Percentiles rank a stretch among this genome's conserved stretches.
Conservation (phyloP, 2,113 vertebrate species). For the Zosterops japonicus region DNA sequence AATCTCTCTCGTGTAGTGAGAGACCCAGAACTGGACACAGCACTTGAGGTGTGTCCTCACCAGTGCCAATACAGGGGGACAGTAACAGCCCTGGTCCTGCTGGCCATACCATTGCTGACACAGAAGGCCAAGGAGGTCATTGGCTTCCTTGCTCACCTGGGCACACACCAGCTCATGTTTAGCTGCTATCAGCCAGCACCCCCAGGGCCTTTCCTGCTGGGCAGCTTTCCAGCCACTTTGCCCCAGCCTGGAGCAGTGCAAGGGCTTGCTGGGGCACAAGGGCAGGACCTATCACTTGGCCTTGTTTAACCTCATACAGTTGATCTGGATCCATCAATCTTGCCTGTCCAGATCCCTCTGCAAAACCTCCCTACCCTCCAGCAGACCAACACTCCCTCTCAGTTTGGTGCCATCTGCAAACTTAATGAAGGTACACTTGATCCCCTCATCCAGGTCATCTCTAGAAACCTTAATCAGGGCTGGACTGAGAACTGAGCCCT, state of each 20-base stretch:
- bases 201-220: background rate
- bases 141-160: background rate
- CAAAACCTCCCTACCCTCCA: background rate
- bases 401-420: background rate
- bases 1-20: background rate
- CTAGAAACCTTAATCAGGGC: background rate
- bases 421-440: background rate
- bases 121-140: background rate
- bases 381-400: background rate
- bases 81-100: background rate
- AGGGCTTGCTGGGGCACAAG: rapidly evolving
- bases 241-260: background rate
- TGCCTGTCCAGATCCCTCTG: background rate
- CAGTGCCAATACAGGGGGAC: too few relatives aligned
- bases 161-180: rapidly evolving
- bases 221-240: background rate
- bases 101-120: background rate
- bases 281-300: background rate
- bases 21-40: too few relatives aligned
- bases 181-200: rapidly evolving
- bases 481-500: background rate
- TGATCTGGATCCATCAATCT: rapidly evolving
- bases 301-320: background rate
- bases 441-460: background rate
- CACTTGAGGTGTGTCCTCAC: background rate